Base-by-base conservation (phyloP, 2,888 invertebrate species). In the Pediacus dermestoides region DNA sequence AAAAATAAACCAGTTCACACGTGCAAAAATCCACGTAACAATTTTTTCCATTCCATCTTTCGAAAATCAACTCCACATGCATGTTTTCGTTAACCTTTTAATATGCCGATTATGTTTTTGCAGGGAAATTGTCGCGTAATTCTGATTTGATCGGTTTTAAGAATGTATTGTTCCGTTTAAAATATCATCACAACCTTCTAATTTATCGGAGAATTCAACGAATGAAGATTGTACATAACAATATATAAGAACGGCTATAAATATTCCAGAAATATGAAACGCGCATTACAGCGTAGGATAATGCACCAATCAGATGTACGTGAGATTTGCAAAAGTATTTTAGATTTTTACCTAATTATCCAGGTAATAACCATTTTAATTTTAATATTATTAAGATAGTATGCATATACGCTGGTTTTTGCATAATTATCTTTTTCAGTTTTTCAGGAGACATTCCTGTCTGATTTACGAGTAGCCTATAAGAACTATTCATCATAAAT, bases 181-280 rank as follows among this genome's bases (percentile, higher is more conserved):
- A 46, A 51, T 51, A 48, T 48, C 42, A 40, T 49, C 46, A 40
- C 46, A 40, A 35, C 40, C 45, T 42, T 46, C 50, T 50, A 48
- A 50, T 52, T 52, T 47, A 46, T 33, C 44, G 26, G 38, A 34
- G 47, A 40, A 52, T 52, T 30, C 41, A 34, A 50, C 46, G 48
- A 53, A 56, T 56, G 56, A 55, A 50, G 51, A 53, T 55, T 52
- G 51, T 47, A 45, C 49, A 45, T 46, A 45, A 44, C 37, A 33
- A 33, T 34, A 26, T 35, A 44, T 34, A 31, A 40, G 45, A 38
- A 21, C 27, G 30, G 9, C 18, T 28, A 39, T 42, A 34, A 37
- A 37, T 30, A 42, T 31, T 16, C 21, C 30, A 36, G 36, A 23
- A 23, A 23, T 23, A 23, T 23, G 23, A 23, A n/a, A n/a, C n/a